phyloP scores from a whole-genome alignment of 2,113 vertebrate genomes.

The Nothocercus julius region DNA sequence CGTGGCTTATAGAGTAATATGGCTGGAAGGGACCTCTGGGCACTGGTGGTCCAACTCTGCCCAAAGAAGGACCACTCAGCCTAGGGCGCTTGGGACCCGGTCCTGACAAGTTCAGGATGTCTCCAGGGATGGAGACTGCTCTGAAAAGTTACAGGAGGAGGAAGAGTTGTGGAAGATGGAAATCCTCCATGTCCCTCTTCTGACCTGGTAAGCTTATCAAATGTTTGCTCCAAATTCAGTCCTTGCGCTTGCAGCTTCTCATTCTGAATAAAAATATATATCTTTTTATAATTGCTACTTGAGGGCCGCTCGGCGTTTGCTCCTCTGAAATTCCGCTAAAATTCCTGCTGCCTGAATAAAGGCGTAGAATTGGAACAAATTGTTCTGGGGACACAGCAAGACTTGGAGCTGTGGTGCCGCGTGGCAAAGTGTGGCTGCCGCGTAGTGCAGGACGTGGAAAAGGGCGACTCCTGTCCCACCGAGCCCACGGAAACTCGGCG shows the following conservation, averaged over 20 bases:
- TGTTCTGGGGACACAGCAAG: neutral
- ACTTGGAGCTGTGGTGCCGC: neutral
- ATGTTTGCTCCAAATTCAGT: neutral
- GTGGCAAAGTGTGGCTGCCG: neutral
- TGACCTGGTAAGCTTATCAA: slow-evolving; percentile 37
- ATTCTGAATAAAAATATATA: neutral
- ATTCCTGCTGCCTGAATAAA: neutral
- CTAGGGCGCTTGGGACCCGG: neutral
- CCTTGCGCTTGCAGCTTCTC: neutral
- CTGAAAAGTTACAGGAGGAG: neutral
- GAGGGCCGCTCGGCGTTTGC: neutral
- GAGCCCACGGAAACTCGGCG: no score
- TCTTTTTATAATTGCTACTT: neutral
- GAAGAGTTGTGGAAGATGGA: neutral
- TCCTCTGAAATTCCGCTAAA: slow-evolving; percentile 30
- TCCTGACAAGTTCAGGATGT: neutral
- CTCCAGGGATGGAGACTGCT: neutral
- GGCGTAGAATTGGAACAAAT: neutral
- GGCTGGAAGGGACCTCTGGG: neutral
- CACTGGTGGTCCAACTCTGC: neutral
- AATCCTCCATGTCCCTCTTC: neutral
- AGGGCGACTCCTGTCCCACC: neutral
- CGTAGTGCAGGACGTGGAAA: neutral
- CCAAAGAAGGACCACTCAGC: neutral
- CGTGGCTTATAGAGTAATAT: neutral